Base-by-base conservation (phyloP, 2,113 vertebrate species). In the Grammomys surdaster region DNA sequence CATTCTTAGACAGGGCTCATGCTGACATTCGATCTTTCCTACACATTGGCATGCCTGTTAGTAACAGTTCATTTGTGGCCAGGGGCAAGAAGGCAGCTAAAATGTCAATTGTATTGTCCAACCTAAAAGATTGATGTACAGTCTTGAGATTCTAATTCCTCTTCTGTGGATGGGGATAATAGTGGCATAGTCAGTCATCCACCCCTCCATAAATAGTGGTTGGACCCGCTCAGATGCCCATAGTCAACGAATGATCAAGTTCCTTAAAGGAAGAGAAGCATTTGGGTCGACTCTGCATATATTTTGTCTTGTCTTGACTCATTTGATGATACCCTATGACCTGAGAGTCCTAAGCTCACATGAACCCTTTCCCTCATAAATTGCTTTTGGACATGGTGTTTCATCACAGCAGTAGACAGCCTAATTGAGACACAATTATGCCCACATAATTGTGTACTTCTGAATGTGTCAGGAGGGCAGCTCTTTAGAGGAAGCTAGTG, bases 161-260 rank as follows among this genome's bases (percentile, higher is more conserved):
- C 8, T 24, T 26, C 58, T 63, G 14, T 82, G 72, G n/a, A 43
- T 33, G 46, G 36, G 11, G 0, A 36, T 54, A 65, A 46, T 7
- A 16, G 48, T 46, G 28, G 28, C 9, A 11, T 13, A 19, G n/a
- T 36, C 43, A 48, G n/a, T 16, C 31, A 69, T 36, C n/a, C 40
- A 54, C 17, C 14, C 33, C 22, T 72, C 24, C 1, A 48, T 17
- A 33, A 43, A 3, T 4, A 0, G 56, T 1, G 0, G 3, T 13
- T 26, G 19, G 58, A 67, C 28, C 56, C 56, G 16, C 9, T 9
- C 14, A 31, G 28, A 54, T 93, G 12, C 43, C 43, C 40, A 54
- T n/a, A 13, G 22, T 48, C 40, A n/a, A 73, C 6, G 19, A 26
- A 40, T 40, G 22, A 0, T 31, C 43, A 40, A 63, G 16, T 77